Base-by-base conservation (phyloP, 2,797 vertebrate genomes). In the Natrix natrix region DNA sequence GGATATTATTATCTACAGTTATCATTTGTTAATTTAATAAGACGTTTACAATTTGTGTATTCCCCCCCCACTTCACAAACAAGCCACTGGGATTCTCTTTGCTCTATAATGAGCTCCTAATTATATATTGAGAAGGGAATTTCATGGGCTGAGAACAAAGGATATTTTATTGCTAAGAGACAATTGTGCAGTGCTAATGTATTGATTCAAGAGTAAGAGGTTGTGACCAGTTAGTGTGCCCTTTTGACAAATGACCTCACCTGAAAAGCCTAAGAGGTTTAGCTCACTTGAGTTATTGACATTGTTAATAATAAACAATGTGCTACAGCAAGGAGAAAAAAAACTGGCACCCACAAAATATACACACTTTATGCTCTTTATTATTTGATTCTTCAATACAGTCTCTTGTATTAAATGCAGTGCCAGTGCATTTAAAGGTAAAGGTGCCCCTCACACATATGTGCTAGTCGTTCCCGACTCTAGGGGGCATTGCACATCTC, bases 1-100 rank as follows among this genome's bases (percentile, higher is more conserved):
- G 56, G 63, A 95, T 56, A 3, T 93, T 78, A 91, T 91, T 92
- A 88, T 61, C 1, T 61, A 83, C 74, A 83, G 74, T 83, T 83
- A 48, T 48, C 20, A 24, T 43, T 83, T 83, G 74, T 48, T 83
- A 83, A 83, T 48, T 24, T 37, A 24, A 48, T 83, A 83, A 83
- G 74, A 48, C 20, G 48, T 12, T 24, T 83, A 12, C 74, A 24
- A 24, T 83, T 22, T 83, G 20, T 83, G 17, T 43, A 78, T 43
- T 13, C 4, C 28, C 74, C 20, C 59, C 57, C 20, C 59, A 16
- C 4, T 16, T 12, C 10, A 66, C n/a, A 48, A 83, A 48, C 37
- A 83, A 48, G 20, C 74, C 74, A 83, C 37, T 83, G 37, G 74
- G 20, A 48, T 83, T 83, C 74, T 83, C 74, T 48, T 24, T 83